Evolutionary conservation across 2,888 invertebrate genomes (phyloP).

Genomic region (Sclerodermus sp.): DNA sequence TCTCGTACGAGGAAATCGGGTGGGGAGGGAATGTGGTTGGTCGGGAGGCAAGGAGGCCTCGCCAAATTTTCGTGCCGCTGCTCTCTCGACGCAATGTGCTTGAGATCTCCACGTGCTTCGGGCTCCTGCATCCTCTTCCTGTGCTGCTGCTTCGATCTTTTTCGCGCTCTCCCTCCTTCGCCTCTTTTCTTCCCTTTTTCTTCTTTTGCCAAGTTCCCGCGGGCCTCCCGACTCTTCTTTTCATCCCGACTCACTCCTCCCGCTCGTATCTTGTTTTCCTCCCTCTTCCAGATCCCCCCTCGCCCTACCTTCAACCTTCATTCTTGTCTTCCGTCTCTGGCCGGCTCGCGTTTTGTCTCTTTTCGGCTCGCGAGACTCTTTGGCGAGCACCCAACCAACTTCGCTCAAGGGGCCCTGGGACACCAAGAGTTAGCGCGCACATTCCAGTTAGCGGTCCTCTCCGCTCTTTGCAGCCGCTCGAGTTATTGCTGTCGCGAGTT

Average conservation of each 20-base stretch:
- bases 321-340: background rate
- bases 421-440: slow-evolving; percentile 30
- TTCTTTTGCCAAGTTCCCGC: slow-evolving; percentile 19
- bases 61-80: slow-evolving; percentile 44
- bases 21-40: slow-evolving; percentile 54
- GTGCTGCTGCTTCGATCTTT: slow-evolving; percentile 3
- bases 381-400: slow-evolving; percentile 29
- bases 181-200: slow-evolving; percentile 7
- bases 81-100: slow-evolving; percentile 32
- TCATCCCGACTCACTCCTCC: slow-evolving; percentile 7
- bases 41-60: slow-evolving; percentile 41
- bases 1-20: slow-evolving; percentile 37
- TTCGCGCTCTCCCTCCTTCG: slow-evolving; percentile 7
- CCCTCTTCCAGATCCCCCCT: slow-evolving; percentile 8
- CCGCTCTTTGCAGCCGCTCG: slow-evolving; percentile 24
- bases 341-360: slow-evolving; percentile 6
- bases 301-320: slow-evolving; percentile 6
- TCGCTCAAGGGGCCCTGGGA: slow-evolving; percentile 21
- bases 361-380: slow-evolving; percentile 9
- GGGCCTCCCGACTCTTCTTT: slow-evolving; percentile 13
- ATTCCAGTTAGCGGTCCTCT: slow-evolving; percentile 40
- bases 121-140: slow-evolving; percentile 13
- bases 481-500: no score
- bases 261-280: slow-evolving; percentile 21
- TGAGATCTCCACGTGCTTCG: slow-evolving; percentile 41